These are phyloP conservation scores for Lutraria lutraria DNA, from an alignment of 2,888 invertebrate genomes.

Conservation along the genomic window DNA sequence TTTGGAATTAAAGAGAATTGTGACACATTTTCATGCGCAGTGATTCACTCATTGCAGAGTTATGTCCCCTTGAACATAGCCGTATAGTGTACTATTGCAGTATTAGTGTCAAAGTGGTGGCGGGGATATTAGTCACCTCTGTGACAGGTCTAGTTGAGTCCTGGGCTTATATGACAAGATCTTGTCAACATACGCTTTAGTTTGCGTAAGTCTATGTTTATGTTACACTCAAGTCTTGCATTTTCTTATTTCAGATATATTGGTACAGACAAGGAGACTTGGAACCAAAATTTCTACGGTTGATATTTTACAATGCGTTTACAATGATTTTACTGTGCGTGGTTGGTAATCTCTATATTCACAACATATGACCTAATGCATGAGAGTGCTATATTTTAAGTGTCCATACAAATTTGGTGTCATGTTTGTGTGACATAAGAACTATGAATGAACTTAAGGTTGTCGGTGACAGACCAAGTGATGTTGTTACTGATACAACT, in stretches of 20 bases:
- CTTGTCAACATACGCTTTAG: too few species aligned
- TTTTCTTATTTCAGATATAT: slow-evolving; percentile 83
- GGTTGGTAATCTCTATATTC: slow-evolving; percentile 86
- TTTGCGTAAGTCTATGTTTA: too few species aligned
- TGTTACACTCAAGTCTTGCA: not conserved
- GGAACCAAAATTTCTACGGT: slow-evolving; percentile 87
- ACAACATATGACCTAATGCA: slow-evolving; percentile 62
- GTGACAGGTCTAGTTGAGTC: too few species aligned
- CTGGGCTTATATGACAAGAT: too few species aligned
- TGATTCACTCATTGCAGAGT: too few species aligned
- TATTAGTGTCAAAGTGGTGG: too few species aligned
- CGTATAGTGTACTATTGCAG: too few species aligned
- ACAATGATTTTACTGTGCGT: slow-evolving; percentile 86
- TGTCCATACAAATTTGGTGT: not conserved
- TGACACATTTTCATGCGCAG: too few species aligned
- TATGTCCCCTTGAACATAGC: too few species aligned
- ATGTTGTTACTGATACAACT: not conserved
- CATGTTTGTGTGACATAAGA: not conserved
- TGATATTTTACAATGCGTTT: slow-evolving; percentile 87
- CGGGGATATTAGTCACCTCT: too few species aligned
- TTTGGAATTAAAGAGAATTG: too few species aligned
- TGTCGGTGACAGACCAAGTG: not conserved
- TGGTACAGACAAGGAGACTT: slow-evolving; percentile 87
- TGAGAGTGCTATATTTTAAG: not conserved
- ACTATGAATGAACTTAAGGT: not conserved